A percentile compares a stretch with the other conserved stretches of the same genome.
Evolutionary conservation across 2,113 vertebrate species (phyloP).

Genomic region (Chitala chitala): DNA sequence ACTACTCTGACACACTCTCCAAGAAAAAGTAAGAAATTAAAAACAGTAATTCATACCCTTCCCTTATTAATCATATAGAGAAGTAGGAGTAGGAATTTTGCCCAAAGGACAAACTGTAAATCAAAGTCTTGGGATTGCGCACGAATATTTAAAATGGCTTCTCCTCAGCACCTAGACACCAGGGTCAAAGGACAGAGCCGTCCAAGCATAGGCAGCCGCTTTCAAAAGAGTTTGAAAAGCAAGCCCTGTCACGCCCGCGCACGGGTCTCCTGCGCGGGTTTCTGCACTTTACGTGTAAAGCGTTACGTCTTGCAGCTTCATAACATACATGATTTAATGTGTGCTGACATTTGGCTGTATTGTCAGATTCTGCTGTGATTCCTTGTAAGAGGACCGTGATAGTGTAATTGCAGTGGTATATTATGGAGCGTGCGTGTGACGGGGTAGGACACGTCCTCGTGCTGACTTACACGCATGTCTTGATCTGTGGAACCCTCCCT

Average conservation of each 20-base stretch:
- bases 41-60: neutral
- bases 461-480: neutral
- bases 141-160: constrained; percentile 44
- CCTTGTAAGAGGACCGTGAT: too few species aligned
- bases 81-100: constrained; percentile 48
- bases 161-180: constrained; percentile 35
- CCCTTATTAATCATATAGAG: neutral
- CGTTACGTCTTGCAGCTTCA: neutral
- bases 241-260: constrained; percentile 32
- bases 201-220: constrained; percentile 27
- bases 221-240: constrained; percentile 15
- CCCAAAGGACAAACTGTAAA: constrained; percentile 42
- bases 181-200: constrained; percentile 30
- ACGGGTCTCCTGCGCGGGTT: constrained; percentile 15
- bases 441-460: neutral
- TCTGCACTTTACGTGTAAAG: neutral
- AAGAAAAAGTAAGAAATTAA: neutral
- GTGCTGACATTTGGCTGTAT: neutral
- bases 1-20: too few species aligned
- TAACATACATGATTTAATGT: neutral
- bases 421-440: neutral
- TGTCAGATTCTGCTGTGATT: too few species aligned
- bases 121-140: constrained; percentile 32
- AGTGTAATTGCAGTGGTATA: too few species aligned
- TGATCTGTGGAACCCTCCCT: too few species aligned